phyloP scores from a whole-genome alignment of 1,140 invertebrate species.

The Drosophila fuyamai region DNA sequence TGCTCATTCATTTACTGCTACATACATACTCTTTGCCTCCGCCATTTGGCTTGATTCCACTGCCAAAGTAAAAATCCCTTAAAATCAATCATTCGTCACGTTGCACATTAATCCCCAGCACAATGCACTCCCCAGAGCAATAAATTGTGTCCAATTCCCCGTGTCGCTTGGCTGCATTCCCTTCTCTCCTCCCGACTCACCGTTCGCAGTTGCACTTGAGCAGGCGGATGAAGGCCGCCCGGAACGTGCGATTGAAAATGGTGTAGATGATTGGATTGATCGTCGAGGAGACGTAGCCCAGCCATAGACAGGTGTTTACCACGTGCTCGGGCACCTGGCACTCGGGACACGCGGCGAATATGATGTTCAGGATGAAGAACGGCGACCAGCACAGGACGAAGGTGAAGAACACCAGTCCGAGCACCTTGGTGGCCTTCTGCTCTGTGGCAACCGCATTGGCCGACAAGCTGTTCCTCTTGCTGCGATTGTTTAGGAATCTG shows the following conservation, averaged over 20 bases:
- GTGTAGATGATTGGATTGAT: constrained; percentile 95
- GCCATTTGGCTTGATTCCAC: constrained; percentile 32
- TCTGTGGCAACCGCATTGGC: constrained; percentile 93
- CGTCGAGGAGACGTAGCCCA: constrained; percentile 95
- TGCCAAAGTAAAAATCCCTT: constrained; percentile 48
- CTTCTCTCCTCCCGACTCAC: constrained; percentile 84
- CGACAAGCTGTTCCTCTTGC: constrained; percentile 88
- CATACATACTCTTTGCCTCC: constrained; percentile 3
- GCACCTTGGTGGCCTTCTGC: constrained; percentile 91
- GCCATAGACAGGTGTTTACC: constrained; percentile 92
- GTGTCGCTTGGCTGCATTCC: not conserved
- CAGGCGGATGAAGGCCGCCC: constrained; percentile 92
- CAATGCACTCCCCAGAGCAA: constrained; percentile 34
- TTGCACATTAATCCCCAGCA: constrained; percentile 62
- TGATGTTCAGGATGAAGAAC: constrained; percentile 94
- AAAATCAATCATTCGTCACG: constrained; percentile 76
- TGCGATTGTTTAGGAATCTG: constrained; percentile 89
- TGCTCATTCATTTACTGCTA: constrained; percentile 26
- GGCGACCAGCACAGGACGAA: constrained; percentile 96
- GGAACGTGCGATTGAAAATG: constrained; percentile 94
- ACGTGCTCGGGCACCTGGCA: constrained; percentile 88
- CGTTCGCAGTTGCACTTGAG: constrained; percentile 91
- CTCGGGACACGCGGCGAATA: constrained; percentile 90
- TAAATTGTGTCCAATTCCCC: constrained; percentile 39
- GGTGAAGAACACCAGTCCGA: constrained; percentile 95